A percentile compares a stretch with the other conserved stretches of the same genome.
These are phyloP conservation scores for Cremastinae sp. DNA, from an alignment of 2,888 invertebrate genomes.

Conservation along the genomic window DNA sequence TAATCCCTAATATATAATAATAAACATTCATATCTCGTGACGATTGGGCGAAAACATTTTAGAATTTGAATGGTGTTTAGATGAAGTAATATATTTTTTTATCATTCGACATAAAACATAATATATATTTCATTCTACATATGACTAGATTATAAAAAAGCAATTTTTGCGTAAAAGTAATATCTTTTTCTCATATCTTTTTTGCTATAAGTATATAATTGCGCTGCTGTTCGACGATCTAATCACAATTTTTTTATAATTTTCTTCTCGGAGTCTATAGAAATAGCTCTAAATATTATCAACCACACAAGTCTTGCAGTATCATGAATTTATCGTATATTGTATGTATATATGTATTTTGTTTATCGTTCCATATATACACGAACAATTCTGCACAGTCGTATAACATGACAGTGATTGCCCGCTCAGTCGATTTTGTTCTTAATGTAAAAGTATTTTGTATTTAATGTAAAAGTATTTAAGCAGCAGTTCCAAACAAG, in stretches of 20 bases:
- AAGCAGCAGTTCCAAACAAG: conserved; percentile 25
- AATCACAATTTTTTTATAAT: conserved; percentile 63
- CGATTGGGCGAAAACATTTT: background rate
- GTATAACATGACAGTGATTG: conserved; percentile 58
- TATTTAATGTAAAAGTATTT: conserved; percentile 58
- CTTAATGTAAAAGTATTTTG: conserved; percentile 58
- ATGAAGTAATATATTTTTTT: conserved; percentile 58
- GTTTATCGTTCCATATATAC: conserved; percentile 15
- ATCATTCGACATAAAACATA: conserved; percentile 49
- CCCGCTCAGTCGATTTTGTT: conserved; percentile 58
- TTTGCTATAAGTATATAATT: conserved; percentile 69
- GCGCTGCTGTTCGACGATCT: conserved; percentile 25
- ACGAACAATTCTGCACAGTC: conserved; percentile 46
- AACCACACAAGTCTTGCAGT: conserved; percentile 49
- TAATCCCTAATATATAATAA: too few species aligned
- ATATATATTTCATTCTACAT: conserved; percentile 70
- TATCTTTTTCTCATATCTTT: conserved; percentile 23
- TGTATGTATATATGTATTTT: conserved; percentile 30
- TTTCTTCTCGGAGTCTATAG: conserved; percentile 54
- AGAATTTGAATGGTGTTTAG: conserved; percentile 12
- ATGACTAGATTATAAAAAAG: conserved; percentile 77
- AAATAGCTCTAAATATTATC: conserved; percentile 64
- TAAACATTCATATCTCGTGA: too few species aligned
- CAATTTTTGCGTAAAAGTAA: conserved; percentile 36
- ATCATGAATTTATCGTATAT: conserved; percentile 38